Conservation (phyloP, 1,140 invertebrate genomes). For the Rhyacophila brunnea region DNA sequence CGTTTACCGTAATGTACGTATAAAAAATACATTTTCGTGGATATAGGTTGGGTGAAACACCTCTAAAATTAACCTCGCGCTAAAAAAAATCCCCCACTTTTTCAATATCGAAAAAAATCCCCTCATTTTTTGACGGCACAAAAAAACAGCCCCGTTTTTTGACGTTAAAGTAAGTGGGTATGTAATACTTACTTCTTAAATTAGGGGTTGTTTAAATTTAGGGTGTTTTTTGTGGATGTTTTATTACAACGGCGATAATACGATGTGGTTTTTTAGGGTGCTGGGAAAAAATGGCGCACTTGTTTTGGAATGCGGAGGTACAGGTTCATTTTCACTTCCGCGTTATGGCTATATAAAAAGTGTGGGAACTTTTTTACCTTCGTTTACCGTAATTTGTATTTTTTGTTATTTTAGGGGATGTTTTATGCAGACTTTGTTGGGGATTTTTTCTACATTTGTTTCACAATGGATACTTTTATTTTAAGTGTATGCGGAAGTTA, state of each 20-base stretch:
- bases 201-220: conserved; percentile 17
- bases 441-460: too few species aligned
- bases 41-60: too few species aligned
- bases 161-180: neutral
- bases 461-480: too few species aligned
- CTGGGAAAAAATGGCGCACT: conserved; percentile 25
- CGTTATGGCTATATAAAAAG: conserved; percentile 23
- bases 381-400: too few species aligned
- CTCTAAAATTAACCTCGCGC: neutral
- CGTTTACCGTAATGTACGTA: too few species aligned
- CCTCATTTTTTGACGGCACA: conserved; percentile 7
- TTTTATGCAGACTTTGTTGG: too few species aligned
- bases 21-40: too few species aligned
- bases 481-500: too few species aligned
- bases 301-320: conserved; percentile 14
- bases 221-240: conserved; percentile 8
- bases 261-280: conserved; percentile 15
- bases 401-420: too few species aligned
- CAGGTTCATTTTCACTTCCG: conserved; percentile 29
- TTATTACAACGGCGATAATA: neutral
- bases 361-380: neutral
- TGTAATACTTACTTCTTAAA: neutral
- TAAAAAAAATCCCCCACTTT: neutral
- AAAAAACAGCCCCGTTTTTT: conserved; percentile 20
- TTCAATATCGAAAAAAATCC: neutral